A percentile compares a stretch with the other conserved stretches of the same genome.
Evolutionary conservation across 1,140 invertebrate genomes (phyloP).

Genomic region (Liolophura sinensis): DNA sequence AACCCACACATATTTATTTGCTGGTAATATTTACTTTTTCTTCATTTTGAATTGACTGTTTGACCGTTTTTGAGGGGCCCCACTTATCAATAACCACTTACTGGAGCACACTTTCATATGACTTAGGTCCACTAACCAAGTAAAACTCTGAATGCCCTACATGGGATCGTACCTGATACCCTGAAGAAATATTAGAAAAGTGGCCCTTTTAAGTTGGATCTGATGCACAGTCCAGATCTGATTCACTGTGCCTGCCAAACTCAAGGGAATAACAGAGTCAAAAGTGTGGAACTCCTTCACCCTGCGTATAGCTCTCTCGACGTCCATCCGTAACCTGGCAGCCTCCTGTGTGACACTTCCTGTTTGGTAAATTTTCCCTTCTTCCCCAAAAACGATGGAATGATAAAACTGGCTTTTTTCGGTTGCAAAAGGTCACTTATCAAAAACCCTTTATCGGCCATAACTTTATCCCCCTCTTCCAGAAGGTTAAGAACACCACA

Average conservation of each 20-base stretch:
- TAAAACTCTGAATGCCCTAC: too few relatives aligned
- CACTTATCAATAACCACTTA: too few relatives aligned
- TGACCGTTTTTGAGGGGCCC: too few relatives aligned
- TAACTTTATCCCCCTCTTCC: constrained; percentile 26
- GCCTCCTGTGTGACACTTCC: constrained; percentile 18
- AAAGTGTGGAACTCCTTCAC: constrained; percentile 29
- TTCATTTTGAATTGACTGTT: too few relatives aligned
- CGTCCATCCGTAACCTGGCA: constrained; percentile 22
- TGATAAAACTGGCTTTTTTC: constrained; percentile 15
- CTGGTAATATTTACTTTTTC: too few relatives aligned
- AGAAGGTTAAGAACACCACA: constrained; percentile 25
- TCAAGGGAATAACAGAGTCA: constrained; percentile 18
- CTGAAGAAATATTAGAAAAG: too few relatives aligned
- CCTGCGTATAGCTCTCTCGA: constrained; percentile 24
- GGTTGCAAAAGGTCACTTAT: constrained; percentile 16
- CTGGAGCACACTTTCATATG: too few relatives aligned
- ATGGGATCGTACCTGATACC: too few relatives aligned
- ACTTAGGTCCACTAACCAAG: too few relatives aligned
- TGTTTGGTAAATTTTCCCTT: constrained; percentile 6
- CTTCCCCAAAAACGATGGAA: constrained; percentile 23
- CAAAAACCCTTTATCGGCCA: constrained; percentile 26
- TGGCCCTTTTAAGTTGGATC: too few relatives aligned
- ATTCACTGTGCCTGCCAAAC: constrained; percentile 16
- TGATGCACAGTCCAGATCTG: constrained; percentile 26
- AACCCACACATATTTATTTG: too few relatives aligned